A percentile compares a stretch with the other conserved stretches of the same genome.
These are phyloP conservation scores for Zaprionus africanus DNA, from an alignment of 1,140 invertebrate species.

Conservation along the genomic window DNA sequence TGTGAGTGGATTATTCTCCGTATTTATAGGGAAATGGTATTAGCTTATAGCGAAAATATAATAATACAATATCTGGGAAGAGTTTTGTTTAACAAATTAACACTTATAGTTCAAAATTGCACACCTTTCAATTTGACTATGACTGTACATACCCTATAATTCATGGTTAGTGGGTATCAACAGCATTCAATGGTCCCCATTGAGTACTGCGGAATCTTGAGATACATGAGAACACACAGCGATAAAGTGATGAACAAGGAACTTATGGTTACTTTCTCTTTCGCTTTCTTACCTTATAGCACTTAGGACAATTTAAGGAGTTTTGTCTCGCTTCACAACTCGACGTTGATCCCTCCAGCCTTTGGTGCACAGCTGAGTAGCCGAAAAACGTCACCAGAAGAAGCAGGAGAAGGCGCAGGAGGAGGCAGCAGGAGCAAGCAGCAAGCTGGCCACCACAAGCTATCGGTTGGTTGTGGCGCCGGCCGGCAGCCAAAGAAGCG, in stretches of 20 bases:
- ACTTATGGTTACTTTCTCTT: background rate
- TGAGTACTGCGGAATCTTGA: no score
- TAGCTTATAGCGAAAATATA: no score
- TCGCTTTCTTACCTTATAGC: background rate
- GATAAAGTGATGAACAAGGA: background rate
- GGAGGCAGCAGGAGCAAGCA: constrained; percentile 12
- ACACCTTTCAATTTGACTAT: no score
- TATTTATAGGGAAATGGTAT: no score
- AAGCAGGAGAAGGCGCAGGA: background rate
- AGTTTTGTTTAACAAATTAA: no score
- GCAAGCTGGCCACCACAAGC: constrained; percentile 75
- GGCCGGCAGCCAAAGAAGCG: constrained; percentile 59
- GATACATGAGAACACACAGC: background rate
- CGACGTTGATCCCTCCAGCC: background rate
- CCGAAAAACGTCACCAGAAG: background rate
- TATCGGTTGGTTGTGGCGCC: constrained; percentile 73
- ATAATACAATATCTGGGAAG: no score
- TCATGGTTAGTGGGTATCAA: no score
- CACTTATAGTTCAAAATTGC: no score
- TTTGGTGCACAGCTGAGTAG: background rate
- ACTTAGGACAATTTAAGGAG: background rate
- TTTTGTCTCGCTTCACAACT: background rate
- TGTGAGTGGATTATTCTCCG: no score
- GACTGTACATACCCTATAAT: no score
- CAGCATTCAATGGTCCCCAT: no score